Percentiles rank a stretch among this genome's conserved stretches.
Conservation (phyloP, 2,888 invertebrate species). For the Lithophane leautieri region DNA sequence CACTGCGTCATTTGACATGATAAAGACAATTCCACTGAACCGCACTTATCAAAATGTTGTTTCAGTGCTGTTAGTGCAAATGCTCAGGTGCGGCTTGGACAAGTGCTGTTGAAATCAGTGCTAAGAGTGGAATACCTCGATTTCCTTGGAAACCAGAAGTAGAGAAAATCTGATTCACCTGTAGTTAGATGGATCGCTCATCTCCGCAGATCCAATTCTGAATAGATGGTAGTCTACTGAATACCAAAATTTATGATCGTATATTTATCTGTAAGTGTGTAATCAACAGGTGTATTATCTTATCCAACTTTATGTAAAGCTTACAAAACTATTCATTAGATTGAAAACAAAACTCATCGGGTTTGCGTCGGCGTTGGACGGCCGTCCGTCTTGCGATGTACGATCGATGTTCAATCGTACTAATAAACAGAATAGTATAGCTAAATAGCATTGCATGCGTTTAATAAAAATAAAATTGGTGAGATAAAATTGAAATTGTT, state of each 20-base stretch:
- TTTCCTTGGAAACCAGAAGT: not conserved
- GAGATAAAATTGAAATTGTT: constrained; percentile 4
- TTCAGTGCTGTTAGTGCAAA: no score
- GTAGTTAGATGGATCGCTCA: not conserved
- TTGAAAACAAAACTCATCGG: constrained; percentile 44
- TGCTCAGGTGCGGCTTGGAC: no score
- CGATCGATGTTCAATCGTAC: constrained; percentile 45
- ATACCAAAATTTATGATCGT: constrained; percentile 43
- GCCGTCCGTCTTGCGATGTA: constrained; percentile 42
- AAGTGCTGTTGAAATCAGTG: no score
- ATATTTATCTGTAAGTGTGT: constrained; percentile 46
- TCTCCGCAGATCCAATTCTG: not conserved
- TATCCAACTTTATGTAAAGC: constrained; percentile 59
- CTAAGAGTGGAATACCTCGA: not conserved
- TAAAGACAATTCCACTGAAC: no score
- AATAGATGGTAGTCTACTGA: constrained; percentile 21
- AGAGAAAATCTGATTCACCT: not conserved
- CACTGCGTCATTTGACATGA: not conserved
- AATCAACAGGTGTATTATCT: constrained; percentile 60
- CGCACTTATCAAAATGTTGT: no score
- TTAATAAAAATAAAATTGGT: constrained; percentile 49
- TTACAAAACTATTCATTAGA: constrained; percentile 59
- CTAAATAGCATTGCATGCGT: constrained; percentile 23
- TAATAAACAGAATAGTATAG: constrained; percentile 46
- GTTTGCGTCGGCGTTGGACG: constrained; percentile 40